Evolutionary conservation across 2,888 invertebrate genomes (phyloP), one percentile per base, ranked within the genome.

Genomic region (Diadegma fenestrale): DNA sequence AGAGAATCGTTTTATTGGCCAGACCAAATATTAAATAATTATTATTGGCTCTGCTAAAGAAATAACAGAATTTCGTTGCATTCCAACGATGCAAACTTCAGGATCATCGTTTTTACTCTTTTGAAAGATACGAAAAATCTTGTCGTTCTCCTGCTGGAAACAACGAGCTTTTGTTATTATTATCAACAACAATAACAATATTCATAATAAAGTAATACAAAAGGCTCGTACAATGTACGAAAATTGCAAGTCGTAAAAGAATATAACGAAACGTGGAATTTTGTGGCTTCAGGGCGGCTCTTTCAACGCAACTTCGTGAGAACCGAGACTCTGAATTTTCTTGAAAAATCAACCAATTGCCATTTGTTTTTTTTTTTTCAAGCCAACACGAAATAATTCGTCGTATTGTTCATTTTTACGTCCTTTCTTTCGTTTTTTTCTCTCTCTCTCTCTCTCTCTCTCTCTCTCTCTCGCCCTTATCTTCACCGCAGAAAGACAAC

Each of bases 401-500:
- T 45, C 3, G 14, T 33, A n/a, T 69, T 80, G 37, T 78, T 77
- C 37, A 14, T 37, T n/a, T 51, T n/a, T 26, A 26, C 10, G 26
- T 45, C 75, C 73, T 51, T 22, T 43, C 30, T 61, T 10, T 51
- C 37, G 41, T 17, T 76, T 22, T 51, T 26, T 71, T n/a, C n/a
- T n/a, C n/a, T n/a, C n/a, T n/a, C n/a, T n/a, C n/a, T n/a, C 71
- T 43, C 26, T 79, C 37, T 51, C 12, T 71, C 14, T 71, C 71
- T 64, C 68, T 48, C 82, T 81, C 80, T 37, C 43, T 85, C 72
- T 66, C 63, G 30, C 63, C 14, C 54, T 71, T 54, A 51, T 51
- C 78, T 69, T 30, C 43, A 77, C 81, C 82, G 78, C 80, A 84
- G 58, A 84, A 85, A 78, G 71, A 79, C 82, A 83, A 91, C 91